These are phyloP conservation scores for Lampropteryx suffumata DNA, from an alignment of 2,888 invertebrate species.

Conservation along the genomic window DNA sequence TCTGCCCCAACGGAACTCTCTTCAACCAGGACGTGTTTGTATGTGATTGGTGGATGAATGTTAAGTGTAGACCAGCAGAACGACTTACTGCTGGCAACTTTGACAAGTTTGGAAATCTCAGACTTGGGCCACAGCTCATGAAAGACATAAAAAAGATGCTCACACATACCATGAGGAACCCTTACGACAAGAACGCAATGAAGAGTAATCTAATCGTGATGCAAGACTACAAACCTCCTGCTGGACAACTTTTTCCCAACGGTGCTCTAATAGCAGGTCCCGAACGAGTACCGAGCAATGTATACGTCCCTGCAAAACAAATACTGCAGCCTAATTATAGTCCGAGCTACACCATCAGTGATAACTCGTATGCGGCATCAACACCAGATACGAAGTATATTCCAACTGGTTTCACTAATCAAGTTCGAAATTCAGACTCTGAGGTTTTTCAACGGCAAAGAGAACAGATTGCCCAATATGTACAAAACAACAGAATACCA, in stretches of 20 bases:
- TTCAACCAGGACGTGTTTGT: slow-evolving; percentile 86
- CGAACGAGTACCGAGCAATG: slow-evolving; percentile 56
- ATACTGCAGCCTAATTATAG: slow-evolving; percentile 50
- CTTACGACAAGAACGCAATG: slow-evolving; percentile 60
- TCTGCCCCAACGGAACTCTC: slow-evolving; percentile 86
- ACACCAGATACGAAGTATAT: slow-evolving; percentile 65
- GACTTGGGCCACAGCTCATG: slow-evolving; percentile 80
- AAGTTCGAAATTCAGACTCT: slow-evolving; percentile 39
- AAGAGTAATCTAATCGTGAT: slow-evolving; percentile 65
- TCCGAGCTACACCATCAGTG: slow-evolving; percentile 47
- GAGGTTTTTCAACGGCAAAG: slow-evolving; percentile 59
- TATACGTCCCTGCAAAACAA: slow-evolving; percentile 62
- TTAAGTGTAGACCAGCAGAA: slow-evolving; percentile 79
- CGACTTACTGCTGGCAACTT: slow-evolving; percentile 66
- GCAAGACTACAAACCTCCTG: slow-evolving; percentile 74
- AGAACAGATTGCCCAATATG: slow-evolving; percentile 48
- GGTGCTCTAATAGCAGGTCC: slow-evolving; percentile 56
- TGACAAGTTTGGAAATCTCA: slow-evolving; percentile 71
- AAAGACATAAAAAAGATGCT: slow-evolving; percentile 83
- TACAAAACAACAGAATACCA: slow-evolving; percentile 43
- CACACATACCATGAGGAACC: slow-evolving; percentile 74
- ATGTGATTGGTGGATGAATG: slow-evolving; percentile 88
- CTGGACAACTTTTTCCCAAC: slow-evolving; percentile 66
- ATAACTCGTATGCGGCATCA: slow-evolving; percentile 58
- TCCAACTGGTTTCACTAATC: slow-evolving; percentile 49